Percentiles rank a stretch among this genome's conserved stretches.
Evolutionary conservation across 2,888 invertebrate genomes (phyloP).

Genomic region (Branchipolynoe longqiensis): DNA sequence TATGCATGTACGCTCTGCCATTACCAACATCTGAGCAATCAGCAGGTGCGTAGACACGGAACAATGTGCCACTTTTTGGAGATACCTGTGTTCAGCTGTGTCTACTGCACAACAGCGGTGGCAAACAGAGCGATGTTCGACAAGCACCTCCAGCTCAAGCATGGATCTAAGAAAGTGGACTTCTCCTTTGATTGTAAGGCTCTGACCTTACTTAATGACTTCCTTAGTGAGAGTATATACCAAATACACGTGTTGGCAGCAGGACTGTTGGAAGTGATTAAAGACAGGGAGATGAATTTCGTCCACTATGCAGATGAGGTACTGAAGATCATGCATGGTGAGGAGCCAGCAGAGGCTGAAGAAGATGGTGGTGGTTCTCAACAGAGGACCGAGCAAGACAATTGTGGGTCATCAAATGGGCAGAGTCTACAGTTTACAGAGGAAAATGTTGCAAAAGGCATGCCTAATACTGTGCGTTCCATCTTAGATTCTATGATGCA

Average conservation of each 20-base stretch:
- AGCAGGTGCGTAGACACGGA: constrained; percentile 5
- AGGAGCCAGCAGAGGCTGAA: constrained; percentile 11
- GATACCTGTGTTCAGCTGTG: constrained; percentile 34
- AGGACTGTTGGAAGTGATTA: neutral
- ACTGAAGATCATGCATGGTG: neutral
- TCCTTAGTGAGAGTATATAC: constrained; percentile 14
- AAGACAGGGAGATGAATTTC: neutral
- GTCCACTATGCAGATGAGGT: neutral
- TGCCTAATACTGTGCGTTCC: neutral
- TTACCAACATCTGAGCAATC: constrained; percentile 6
- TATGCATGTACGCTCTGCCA: constrained; percentile 33
- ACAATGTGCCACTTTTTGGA: constrained; percentile 42
- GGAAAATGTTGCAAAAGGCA: neutral
- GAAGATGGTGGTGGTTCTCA: neutral
- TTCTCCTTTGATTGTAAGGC: constrained; percentile 41
- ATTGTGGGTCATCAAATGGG: neutral
- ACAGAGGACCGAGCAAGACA: neutral
- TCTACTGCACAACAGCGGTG: neutral
- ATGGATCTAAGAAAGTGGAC: neutral
- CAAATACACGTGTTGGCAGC: neutral
- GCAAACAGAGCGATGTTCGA: constrained; percentile 25
- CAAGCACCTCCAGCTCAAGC: neutral
- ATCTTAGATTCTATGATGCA: constrained; percentile 12
- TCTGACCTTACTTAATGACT: constrained; percentile 13
- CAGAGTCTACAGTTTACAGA: neutral